Conservation (phyloP, 2,797 vertebrate species). For the Schizopygopsis malacanthus region DNA sequence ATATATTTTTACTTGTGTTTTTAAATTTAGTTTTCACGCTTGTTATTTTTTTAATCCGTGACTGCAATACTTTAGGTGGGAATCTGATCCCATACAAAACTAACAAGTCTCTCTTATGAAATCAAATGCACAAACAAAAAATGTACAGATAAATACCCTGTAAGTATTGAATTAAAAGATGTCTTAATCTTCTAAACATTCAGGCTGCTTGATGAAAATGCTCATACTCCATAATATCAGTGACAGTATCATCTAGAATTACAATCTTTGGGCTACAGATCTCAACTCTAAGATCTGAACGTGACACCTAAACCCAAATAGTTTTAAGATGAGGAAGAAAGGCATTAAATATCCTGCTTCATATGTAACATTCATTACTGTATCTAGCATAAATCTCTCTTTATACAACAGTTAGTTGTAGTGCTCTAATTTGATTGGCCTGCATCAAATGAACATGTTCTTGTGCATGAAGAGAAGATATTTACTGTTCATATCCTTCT, state of each 20-base stretch:
- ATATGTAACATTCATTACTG: constrained; percentile 21
- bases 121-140: constrained; percentile 19
- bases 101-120: constrained; percentile 18
- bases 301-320: background rate
- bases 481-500: background rate
- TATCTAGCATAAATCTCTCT: background rate
- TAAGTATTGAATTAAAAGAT: constrained; percentile 14
- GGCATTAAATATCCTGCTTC: constrained; percentile 3
- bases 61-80: no score
- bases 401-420: background rate
- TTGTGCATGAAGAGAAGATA: background rate
- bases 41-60: no score
- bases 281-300: background rate
- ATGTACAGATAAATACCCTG: constrained; percentile 12
- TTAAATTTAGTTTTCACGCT: no score
- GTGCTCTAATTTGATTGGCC: background rate
- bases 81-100: background rate
- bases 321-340: constrained; percentile 13
- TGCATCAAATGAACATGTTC: background rate
- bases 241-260: background rate
- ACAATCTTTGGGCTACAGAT: background rate
- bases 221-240: background rate
- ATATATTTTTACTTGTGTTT: no score
- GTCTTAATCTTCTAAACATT: constrained; percentile 28
- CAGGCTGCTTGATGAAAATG: constrained; percentile 10